A percentile compares a stretch with the other conserved stretches of the same genome.
phyloP scores from a whole-genome alignment of 2,797 vertebrate species.

The Hylomyscus alleni region DNA sequence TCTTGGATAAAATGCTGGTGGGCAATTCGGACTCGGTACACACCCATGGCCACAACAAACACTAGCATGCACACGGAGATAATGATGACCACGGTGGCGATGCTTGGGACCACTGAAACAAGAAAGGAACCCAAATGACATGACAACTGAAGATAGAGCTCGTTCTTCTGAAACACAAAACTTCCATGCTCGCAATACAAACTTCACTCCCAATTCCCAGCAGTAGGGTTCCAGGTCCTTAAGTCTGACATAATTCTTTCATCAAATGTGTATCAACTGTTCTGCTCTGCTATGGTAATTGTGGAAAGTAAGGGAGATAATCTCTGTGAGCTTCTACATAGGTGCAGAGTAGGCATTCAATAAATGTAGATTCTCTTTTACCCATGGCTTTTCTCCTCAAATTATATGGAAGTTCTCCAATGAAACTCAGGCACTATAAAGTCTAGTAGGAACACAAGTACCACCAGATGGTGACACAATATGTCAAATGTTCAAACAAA shows the following conservation, averaged over 20 bases:
- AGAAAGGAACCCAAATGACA: background rate
- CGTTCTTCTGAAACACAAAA: background rate
- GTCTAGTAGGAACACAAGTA: background rate
- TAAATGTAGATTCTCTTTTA: constrained; percentile 10
- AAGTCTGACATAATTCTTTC: background rate
- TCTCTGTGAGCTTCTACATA: background rate
- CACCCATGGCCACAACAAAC: constrained; percentile 93
- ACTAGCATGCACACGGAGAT: constrained; percentile 94
- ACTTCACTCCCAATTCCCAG: background rate
- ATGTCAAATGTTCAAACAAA: background rate
- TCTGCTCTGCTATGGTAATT: background rate
- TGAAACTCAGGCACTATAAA: background rate
- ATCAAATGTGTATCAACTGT: background rate
- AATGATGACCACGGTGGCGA: constrained; percentile 93
- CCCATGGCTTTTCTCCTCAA: background rate
- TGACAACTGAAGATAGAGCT: background rate
- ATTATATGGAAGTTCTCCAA: background rate
- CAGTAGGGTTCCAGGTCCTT: background rate
- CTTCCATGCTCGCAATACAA: accelerated
- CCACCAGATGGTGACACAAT: background rate
- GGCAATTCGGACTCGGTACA: constrained; percentile 93
- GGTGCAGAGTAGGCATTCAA: background rate
- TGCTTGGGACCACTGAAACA: constrained; percentile 92
- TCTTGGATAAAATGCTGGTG: constrained; percentile 91
- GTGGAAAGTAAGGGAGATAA: background rate